Evolutionary conservation across 2,888 invertebrate species (phyloP).

Genomic region (Drosophila gaucha): DNA sequence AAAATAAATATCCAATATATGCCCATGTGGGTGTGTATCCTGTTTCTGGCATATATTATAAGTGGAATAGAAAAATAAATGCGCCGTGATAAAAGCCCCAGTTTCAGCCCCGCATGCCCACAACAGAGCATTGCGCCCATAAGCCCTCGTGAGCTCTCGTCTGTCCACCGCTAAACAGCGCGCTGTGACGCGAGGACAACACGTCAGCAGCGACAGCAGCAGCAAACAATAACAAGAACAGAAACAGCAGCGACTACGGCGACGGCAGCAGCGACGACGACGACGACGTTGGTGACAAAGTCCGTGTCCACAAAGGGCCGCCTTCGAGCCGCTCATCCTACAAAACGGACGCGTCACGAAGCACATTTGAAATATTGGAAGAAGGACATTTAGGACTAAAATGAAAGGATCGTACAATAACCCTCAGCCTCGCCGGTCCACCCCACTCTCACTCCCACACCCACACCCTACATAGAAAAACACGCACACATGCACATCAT

Average conservation of each 20-base stretch:
- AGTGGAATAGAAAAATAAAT: slow-evolving; percentile 83
- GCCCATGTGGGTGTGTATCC: slow-evolving; percentile 78
- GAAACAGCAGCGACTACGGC: slow-evolving; percentile 30
- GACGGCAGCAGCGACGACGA: not conserved
- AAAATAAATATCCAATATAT: slow-evolving; percentile 82
- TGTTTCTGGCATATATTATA: slow-evolving; percentile 83
- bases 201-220: slow-evolving; percentile 75
- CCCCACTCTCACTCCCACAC: slow-evolving; percentile 25
- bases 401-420: slow-evolving; percentile 79
- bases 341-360: slow-evolving; percentile 78
- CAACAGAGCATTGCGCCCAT: slow-evolving; percentile 36
- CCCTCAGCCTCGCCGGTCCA: slow-evolving; percentile 61
- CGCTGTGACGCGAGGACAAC: slow-evolving; percentile 72
- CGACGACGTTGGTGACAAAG: slow-evolving; percentile 52
- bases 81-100: slow-evolving; percentile 78
- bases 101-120: slow-evolving; percentile 34
- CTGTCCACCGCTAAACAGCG: slow-evolving; percentile 65
- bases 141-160: slow-evolving; percentile 49
- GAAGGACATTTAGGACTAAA: slow-evolving; percentile 80
- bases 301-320: slow-evolving; percentile 70
- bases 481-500: slow-evolving; percentile 55
- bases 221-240: slow-evolving; percentile 62
- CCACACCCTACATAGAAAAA: slow-evolving; percentile 28
- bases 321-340: slow-evolving; percentile 66
- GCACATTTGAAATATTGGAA: slow-evolving; percentile 83